A percentile compares a stretch with the other conserved stretches of the same genome.
These are phyloP conservation scores for Leptogaster cylindrica DNA, from an alignment of 2,888 invertebrate species.

Conservation along the genomic window DNA sequence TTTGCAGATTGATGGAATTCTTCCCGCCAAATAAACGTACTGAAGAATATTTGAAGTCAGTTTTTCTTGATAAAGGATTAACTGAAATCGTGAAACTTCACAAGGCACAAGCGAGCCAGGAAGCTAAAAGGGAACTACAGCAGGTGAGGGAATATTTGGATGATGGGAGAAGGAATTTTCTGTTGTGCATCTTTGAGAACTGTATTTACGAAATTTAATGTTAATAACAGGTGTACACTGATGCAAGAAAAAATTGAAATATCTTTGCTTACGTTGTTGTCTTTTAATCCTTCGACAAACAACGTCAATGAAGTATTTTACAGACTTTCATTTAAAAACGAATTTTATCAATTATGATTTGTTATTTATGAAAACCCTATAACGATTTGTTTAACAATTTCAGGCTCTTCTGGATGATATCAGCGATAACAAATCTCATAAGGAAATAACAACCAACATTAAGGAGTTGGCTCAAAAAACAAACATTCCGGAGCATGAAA, in stretches of 20 bases:
- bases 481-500: conserved; percentile 89
- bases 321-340: conserved; percentile 1
- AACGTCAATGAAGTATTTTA: background rate
- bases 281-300: background rate
- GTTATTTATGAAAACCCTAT: too few relatives aligned
- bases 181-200: conserved; percentile 43
- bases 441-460: conserved; percentile 84
- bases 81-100: conserved; percentile 81
- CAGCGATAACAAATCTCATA: conserved; percentile 82
- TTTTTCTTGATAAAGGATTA: conserved; percentile 81
- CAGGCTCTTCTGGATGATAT: conserved; percentile 83
- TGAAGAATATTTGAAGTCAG: conserved; percentile 82
- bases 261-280: conserved; percentile 46
- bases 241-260: conserved; percentile 43
- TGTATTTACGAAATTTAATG: background rate
- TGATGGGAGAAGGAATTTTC: background rate
- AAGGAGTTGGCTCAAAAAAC: conserved; percentile 84
- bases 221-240: conserved; percentile 30
- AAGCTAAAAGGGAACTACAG: conserved; percentile 80
- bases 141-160: conserved; percentile 58
- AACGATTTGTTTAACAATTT: conserved; percentile 51
- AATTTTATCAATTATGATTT: too few relatives aligned
- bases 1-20: conserved; percentile 83
- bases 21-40: conserved; percentile 93
- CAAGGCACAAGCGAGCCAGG: conserved; percentile 84